Evolutionary conservation across 2,888 invertebrate genomes (phyloP).

Genomic region (Cancer borealis): DNA sequence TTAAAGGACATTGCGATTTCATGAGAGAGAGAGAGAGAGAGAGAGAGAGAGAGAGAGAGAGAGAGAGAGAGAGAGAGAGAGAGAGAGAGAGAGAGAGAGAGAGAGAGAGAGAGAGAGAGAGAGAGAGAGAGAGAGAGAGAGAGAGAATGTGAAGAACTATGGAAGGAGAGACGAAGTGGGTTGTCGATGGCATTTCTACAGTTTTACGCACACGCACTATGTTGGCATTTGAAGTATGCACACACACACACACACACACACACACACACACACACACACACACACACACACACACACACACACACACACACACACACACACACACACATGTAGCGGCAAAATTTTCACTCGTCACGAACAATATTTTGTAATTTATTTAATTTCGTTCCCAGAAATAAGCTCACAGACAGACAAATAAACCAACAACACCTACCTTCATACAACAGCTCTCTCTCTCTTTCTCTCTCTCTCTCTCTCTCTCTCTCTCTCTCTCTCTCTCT

Average conservation of each 20-base stretch:
- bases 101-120: no score
- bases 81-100: no score
- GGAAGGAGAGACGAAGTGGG: no score
- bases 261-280: slow-evolving; percentile 25
- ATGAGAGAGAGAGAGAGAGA: no score
- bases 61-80: no score
- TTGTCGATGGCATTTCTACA: no score
- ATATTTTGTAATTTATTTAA: neutral
- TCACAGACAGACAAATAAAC: neutral
- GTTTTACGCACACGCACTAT: no score
- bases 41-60: no score
- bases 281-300: slow-evolving; percentile 35
- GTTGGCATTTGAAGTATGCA: neutral
- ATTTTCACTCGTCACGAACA: neutral
- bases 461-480: slow-evolving; percentile 45
- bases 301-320: slow-evolving; percentile 29
- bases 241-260: slow-evolving; percentile 32
- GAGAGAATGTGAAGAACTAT: no score
- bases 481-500: slow-evolving; percentile 45
- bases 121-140: no score
- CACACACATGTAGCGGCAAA: neutral
- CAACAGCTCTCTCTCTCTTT: slow-evolving; percentile 7
- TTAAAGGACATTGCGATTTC: no score
- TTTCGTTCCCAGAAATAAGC: neutral
- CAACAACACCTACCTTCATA: neutral